A percentile compares a stretch with the other conserved stretches of the same genome.
These are phyloP conservation scores for Polyodon spathula DNA, from an alignment of 2,113 vertebrate species.

Conservation along the genomic window DNA sequence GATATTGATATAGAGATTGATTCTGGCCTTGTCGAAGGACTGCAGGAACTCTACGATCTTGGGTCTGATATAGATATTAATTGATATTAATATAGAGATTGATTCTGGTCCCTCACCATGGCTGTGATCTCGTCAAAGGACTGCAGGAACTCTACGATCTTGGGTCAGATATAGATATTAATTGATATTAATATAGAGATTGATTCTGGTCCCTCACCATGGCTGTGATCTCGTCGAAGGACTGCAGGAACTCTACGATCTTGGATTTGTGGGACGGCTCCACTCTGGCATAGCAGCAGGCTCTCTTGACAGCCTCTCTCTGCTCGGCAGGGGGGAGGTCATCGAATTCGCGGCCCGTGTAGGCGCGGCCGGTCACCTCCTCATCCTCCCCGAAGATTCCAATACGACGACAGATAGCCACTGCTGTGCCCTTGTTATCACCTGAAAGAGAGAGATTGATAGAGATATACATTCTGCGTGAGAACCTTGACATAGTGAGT, in stretches of 20 bases:
- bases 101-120: constrained; percentile 79
- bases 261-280: constrained; percentile 89
- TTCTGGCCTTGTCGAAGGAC: no score
- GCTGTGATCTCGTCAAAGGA: no score
- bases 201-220: constrained; percentile 59
- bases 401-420: constrained; percentile 63
- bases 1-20: no score
- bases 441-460: constrained; percentile 50
- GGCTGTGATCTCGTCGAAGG: constrained; percentile 86
- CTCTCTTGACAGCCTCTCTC: constrained; percentile 53
- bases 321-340: constrained; percentile 50
- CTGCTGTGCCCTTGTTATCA: constrained; percentile 69
- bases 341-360: constrained; percentile 60
- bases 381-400: constrained; percentile 58
- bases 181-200: not conserved
- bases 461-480: no score
- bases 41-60: constrained; percentile 8
- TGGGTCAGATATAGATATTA: constrained; percentile 27
- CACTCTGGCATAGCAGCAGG: constrained; percentile 84
- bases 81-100: no score
- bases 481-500: no score
- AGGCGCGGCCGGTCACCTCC: constrained; percentile 52
- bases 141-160: constrained; percentile 10
- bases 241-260: constrained; percentile 86
- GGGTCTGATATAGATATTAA: constrained; percentile 27